Percentiles rank a stretch among this genome's conserved stretches.
Conservation (phyloP, 2,888 invertebrate genomes). For the Synanthedon vespiformis region DNA sequence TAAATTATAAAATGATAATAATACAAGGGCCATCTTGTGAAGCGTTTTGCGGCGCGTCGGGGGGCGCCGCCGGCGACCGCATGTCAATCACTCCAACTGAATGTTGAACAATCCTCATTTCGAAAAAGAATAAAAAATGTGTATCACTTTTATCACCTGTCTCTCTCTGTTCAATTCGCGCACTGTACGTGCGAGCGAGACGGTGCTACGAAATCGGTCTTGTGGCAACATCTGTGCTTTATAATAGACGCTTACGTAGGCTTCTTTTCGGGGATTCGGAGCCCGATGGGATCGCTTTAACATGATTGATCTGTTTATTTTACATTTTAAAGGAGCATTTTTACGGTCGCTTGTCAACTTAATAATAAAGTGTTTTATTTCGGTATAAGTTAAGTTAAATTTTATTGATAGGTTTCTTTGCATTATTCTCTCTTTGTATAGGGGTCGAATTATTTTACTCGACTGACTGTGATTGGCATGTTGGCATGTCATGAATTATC, state of each 20-base stretch:
- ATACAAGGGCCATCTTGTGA: constrained; percentile 63
- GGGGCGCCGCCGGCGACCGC: constrained; percentile 59
- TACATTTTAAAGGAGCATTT: constrained; percentile 70
- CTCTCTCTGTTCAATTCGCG: constrained; percentile 27
- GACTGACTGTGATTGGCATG: constrained; percentile 20
- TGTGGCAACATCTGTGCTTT: constrained; percentile 66
- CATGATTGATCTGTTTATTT: constrained; percentile 72
- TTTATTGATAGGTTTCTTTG: constrained; percentile 68
- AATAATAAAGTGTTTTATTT: constrained; percentile 70
- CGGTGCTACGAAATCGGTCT: constrained; percentile 44
- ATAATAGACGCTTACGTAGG: constrained; percentile 69
- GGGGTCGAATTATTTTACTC: constrained; percentile 27
- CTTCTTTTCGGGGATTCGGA: constrained; percentile 67
- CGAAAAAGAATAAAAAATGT: constrained; percentile 57
- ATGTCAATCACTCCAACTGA: constrained; percentile 65
- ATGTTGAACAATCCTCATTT: constrained; percentile 69
- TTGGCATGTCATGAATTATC: constrained; percentile 7
- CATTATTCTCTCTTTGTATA: constrained; percentile 39
- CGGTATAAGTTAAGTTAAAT: constrained; percentile 62
- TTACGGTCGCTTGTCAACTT: constrained; percentile 71
- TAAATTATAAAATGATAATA: constrained; percentile 70
- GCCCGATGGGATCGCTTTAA: constrained; percentile 68
- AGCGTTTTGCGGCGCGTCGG: constrained; percentile 54
- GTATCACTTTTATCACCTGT: constrained; percentile 58
- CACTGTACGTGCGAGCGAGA: constrained; percentile 32